Conservation (phyloP, 2,797 vertebrate genomes). For the Acanthurus leucopareius region DNA sequence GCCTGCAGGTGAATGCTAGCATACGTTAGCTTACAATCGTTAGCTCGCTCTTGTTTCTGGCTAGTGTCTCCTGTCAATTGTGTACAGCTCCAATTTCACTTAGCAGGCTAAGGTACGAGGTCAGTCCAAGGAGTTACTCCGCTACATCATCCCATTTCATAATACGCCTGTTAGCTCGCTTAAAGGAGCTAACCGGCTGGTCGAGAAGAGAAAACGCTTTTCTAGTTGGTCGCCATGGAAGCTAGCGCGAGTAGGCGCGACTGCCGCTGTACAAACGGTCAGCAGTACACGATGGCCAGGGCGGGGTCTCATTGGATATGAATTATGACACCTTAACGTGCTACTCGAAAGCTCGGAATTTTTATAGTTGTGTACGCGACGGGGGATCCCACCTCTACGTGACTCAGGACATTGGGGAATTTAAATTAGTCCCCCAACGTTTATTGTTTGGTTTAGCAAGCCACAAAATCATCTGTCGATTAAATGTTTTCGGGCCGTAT, state of each 20-base stretch:
- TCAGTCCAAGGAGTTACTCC: conserved; percentile 58
- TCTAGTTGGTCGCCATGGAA: conserved; percentile 59
- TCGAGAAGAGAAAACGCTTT: conserved; percentile 21
- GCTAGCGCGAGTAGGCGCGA: conserved; percentile 54
- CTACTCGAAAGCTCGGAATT: conserved; percentile 45
- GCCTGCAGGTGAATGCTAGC: conserved; percentile 71
- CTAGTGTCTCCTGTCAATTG: conserved; percentile 24
- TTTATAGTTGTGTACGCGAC: fast-evolving
- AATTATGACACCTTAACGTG: conserved; percentile 70
- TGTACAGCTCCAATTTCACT: conserved; percentile 59
- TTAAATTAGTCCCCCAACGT: too few species aligned
- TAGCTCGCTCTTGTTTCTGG: conserved; percentile 54
- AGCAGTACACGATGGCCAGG: conserved; percentile 65
- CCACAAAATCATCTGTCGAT: too few species aligned
- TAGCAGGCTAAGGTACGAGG: conserved; percentile 69
- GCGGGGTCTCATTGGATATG: conserved; percentile 84
- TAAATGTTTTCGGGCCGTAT: too few species aligned
- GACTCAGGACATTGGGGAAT: not conserved
- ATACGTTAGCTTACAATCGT: conserved; percentile 62
- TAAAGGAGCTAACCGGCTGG: conserved; percentile 61
- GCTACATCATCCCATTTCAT: conserved; percentile 74
- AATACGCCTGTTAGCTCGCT: conserved; percentile 59
- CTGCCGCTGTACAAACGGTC: conserved; percentile 51
- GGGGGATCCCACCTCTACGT: too few species aligned
- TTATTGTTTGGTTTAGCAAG: not conserved